Evolutionary conservation across 2,797 vertebrate species (phyloP), one percentile per base, ranked within the genome.

Genomic region (Galago senegalensis): DNA sequence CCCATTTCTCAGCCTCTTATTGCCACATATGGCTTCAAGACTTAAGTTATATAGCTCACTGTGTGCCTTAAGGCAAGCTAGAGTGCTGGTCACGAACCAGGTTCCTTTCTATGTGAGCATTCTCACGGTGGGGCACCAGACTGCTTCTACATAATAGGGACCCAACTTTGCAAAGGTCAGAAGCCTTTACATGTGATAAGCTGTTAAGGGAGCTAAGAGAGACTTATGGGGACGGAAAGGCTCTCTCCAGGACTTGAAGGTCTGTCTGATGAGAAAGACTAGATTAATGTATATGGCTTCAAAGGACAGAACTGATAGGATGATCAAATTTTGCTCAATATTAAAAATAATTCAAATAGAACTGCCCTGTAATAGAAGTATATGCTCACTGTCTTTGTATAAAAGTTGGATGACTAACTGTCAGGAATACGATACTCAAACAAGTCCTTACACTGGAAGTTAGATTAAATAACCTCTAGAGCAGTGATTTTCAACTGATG

Each of bases 261-360:
- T 85, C 63, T 92, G n/a, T 93, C 81, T 29, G 34, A 63, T 34
- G 73, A 89, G 37, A 82, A 86, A 60, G 18, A 89, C n/a, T 31
- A 1, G 53, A 69, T 89, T 95, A 60, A 85, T 58, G 83, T 34
- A n/a, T 77, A n/a, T 91, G 49, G 37, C 63, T 95, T 86, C 70
- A 81, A 34, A 46, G 29, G 69, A 93, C 27, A 83, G 83, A 82
- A 79, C n/a, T 72, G 70, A 63, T 2, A 89, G 43, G 16, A 8
- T 84, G 37, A 70, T 92, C 76, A 83, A 43, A 75, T 89, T 94
- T 97, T 94, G 46, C 46, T 86, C 37, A 69, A 1, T 94, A 88
- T 82, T 88, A 7, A 90, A 95, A 84, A 67, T n/a, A 20, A 80
- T 53, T 94, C 53, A 89, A 91, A 76, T 21, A 80, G 40, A 87